A percentile compares a stretch with the other conserved stretches of the same genome.
phyloP scores from a whole-genome alignment of 1,140 invertebrate genomes.

The Atopsyche davidsoni region DNA sequence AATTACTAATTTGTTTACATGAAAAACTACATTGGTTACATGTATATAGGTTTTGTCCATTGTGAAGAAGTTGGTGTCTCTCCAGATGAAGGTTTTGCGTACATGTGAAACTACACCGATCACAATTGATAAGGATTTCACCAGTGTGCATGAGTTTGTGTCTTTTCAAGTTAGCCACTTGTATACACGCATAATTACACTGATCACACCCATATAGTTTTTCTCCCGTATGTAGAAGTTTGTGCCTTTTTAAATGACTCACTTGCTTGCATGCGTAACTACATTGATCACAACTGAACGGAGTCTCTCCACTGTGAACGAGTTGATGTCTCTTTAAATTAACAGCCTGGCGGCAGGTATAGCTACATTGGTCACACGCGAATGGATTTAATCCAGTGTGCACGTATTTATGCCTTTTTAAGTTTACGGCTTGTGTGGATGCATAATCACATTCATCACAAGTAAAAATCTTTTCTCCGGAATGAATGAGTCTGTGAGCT shows the following conservation, averaged over 20 bases:
- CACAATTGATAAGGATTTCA: background rate
- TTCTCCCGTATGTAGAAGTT: too few species aligned
- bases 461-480: background rate
- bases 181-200: too few species aligned
- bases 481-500: too few species aligned
- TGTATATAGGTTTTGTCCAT: background rate
- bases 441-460: background rate
- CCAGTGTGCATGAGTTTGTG: background rate
- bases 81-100: background rate
- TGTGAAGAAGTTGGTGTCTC: background rate
- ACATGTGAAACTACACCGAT: background rate
- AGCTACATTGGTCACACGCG: background rate
- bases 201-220: too few species aligned
- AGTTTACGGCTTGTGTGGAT: background rate
- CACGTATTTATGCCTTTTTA: constrained; percentile 2
- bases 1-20: background rate
- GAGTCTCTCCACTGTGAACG: too few species aligned
- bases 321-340: too few species aligned
- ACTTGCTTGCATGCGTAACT: too few species aligned
- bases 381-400: background rate
- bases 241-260: too few species aligned
- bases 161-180: too few species aligned
- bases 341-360: background rate
- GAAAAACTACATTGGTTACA: background rate
- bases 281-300: too few species aligned